A percentile compares a stretch with the other conserved stretches of the same genome.
Evolutionary conservation across 2,888 invertebrate genomes (phyloP).

Genomic region (Ectemnius lituratus): DNA sequence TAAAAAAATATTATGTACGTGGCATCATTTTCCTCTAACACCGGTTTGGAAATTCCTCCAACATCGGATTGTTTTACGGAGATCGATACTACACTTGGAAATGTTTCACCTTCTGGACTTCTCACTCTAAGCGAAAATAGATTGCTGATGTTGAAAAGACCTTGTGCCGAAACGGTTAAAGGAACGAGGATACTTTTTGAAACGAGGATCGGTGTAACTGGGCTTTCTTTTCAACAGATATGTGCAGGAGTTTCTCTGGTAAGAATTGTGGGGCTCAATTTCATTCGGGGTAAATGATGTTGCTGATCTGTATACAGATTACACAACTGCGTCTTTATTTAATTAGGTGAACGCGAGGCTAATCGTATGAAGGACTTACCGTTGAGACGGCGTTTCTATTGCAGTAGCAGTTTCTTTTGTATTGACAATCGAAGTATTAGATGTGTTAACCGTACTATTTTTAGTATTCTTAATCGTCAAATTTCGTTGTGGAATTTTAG

Average conservation of each 20-base stretch:
- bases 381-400: slow-evolving; percentile 56
- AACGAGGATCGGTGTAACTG: slow-evolving; percentile 70
- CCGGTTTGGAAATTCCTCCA: too few relatives aligned
- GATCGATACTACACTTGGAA: too few relatives aligned
- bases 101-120: not conserved
- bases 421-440: too few relatives aligned
- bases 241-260: slow-evolving; percentile 33
- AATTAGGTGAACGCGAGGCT: not conserved
- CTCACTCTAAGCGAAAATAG: not conserved
- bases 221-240: slow-evolving; percentile 59
- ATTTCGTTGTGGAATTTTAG: slow-evolving; percentile 72
- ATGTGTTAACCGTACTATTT: slow-evolving; percentile 35
- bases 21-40: too few relatives aligned
- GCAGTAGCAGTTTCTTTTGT: slow-evolving; percentile 65
- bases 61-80: too few relatives aligned
- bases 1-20: too few relatives aligned
- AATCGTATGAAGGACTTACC: slow-evolving; percentile 51
- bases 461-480: slow-evolving; percentile 54
- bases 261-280: too few relatives aligned
- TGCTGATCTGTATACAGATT: slow-evolving; percentile 26
- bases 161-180: not conserved
- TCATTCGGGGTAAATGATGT: slow-evolving; percentile 17
- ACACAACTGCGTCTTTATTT: not conserved
- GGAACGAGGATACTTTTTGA: slow-evolving; percentile 64
- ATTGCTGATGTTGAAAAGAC: too few relatives aligned